Evolutionary conservation across 2,113 vertebrate species (phyloP).

Genomic region (Sorex araneus): DNA sequence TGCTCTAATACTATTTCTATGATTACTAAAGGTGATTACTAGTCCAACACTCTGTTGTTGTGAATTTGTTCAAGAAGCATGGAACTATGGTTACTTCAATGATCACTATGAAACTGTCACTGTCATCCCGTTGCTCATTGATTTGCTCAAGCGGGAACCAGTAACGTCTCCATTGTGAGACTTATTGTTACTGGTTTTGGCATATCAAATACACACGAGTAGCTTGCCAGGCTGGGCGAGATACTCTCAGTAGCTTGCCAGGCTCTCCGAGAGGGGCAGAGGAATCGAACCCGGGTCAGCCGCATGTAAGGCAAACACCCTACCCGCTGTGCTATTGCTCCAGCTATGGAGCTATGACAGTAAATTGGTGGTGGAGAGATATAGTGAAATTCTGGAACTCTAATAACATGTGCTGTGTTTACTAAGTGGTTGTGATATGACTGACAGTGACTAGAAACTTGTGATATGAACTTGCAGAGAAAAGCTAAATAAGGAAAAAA

Average conservation of each 20-base stretch:
- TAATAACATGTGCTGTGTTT: not conserved
- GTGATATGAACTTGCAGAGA: not conserved
- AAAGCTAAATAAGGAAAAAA: slow-evolving; percentile 10
- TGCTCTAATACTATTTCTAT: not conserved
- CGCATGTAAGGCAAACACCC: too few species aligned
- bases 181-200: too few species aligned
- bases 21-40: not conserved
- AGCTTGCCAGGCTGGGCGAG: too few species aligned
- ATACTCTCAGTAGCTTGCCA: too few species aligned
- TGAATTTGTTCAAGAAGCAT: slow-evolving; percentile 10
- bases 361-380: not conserved
- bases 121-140: too few species aligned
- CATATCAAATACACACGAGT: too few species aligned
- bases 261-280: too few species aligned
- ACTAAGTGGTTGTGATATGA: not conserved
- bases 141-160: too few species aligned
- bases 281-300: too few species aligned
- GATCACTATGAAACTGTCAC: too few species aligned
- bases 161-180: too few species aligned
- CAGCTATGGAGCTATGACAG: not conserved
- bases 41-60: not conserved
- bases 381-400: not conserved
- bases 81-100: slow-evolving; percentile 28
- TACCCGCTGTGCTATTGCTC: too few species aligned
- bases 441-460: not conserved